A percentile compares a stretch with the other conserved stretches of the same genome.
phyloP scores from a whole-genome alignment of 2,113 vertebrate genomes.

The Isurus oxyrinchus region DNA sequence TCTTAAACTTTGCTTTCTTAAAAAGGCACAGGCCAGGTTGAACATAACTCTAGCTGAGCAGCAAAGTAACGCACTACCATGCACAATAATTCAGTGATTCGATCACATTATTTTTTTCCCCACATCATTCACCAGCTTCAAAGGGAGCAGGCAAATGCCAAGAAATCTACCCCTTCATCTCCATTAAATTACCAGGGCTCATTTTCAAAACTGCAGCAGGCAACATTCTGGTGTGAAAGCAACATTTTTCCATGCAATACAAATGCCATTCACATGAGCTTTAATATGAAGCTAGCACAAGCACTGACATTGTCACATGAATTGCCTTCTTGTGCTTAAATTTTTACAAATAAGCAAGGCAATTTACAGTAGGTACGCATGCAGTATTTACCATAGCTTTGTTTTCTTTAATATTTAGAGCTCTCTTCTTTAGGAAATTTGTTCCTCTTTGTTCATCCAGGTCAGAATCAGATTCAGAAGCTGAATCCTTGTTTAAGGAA shows the following conservation, averaged over 20 bases:
- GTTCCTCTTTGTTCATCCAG: constrained; percentile 65
- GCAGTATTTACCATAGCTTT: constrained; percentile 80
- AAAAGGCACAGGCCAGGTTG: not conserved
- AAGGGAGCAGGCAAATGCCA: not conserved
- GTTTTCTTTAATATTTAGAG: constrained; percentile 96
- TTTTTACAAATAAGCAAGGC: not conserved
- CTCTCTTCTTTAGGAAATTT: constrained; percentile 78
- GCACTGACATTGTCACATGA: not conserved
- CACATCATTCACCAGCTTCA: not conserved
- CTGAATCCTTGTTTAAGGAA: constrained; percentile 38
- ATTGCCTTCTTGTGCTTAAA: not conserved
- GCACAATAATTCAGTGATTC: not conserved
- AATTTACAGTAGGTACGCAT: not conserved
- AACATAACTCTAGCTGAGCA: not conserved
- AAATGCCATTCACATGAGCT: not conserved
- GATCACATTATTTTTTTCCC: not conserved
- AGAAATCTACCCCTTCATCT: not conserved
- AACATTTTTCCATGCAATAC: not conserved
- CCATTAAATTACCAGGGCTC: not conserved
- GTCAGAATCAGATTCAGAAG: constrained; percentile 49
- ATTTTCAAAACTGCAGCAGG: not conserved
- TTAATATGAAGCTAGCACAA: not conserved
- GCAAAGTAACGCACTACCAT: not conserved
- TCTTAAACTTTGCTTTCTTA: not conserved
- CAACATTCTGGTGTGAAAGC: not conserved